phyloP scores from a whole-genome alignment of 2,888 invertebrate genomes.

The Empis stercorea region DNA sequence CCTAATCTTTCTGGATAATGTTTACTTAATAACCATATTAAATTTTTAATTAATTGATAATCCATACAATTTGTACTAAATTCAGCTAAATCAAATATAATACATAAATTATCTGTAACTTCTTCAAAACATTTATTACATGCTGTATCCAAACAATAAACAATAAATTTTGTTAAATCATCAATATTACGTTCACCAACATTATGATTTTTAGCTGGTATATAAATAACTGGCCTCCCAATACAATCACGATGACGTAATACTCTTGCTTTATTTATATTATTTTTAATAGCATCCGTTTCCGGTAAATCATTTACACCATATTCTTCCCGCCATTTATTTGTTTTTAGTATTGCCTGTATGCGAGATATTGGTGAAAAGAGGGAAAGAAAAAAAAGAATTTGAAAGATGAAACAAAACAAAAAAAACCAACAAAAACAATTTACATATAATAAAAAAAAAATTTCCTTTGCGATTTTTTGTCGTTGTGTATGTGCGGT shows the following conservation, averaged over 20 bases:
- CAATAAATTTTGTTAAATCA: slow-evolving; percentile 65
- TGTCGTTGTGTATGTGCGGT: no score
- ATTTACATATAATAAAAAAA: not conserved
- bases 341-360: slow-evolving; percentile 65
- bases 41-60: slow-evolving; percentile 64
- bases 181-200: slow-evolving; percentile 58
- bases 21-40: slow-evolving; percentile 62
- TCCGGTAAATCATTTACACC: slow-evolving; percentile 47
- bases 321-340: slow-evolving; percentile 66
- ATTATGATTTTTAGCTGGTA: slow-evolving; percentile 54
- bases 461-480: not conserved
- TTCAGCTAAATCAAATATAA: slow-evolving; percentile 59
- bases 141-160: slow-evolving; percentile 61
- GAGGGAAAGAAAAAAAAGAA: no score
- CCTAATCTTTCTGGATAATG: slow-evolving; percentile 71
- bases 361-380: no score
- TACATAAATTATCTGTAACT: slow-evolving; percentile 64
- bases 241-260: slow-evolving; percentile 56
- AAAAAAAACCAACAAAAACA: slow-evolving; percentile 1
- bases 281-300: slow-evolving; percentile 41
- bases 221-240: slow-evolving; percentile 50
- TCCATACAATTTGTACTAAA: slow-evolving; percentile 69
- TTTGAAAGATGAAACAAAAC: no score
- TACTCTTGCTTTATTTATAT: slow-evolving; percentile 54
- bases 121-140: slow-evolving; percentile 68